Evolutionary conservation across 2,113 vertebrate species (phyloP).

Genomic region (Menidia beryllina): DNA sequence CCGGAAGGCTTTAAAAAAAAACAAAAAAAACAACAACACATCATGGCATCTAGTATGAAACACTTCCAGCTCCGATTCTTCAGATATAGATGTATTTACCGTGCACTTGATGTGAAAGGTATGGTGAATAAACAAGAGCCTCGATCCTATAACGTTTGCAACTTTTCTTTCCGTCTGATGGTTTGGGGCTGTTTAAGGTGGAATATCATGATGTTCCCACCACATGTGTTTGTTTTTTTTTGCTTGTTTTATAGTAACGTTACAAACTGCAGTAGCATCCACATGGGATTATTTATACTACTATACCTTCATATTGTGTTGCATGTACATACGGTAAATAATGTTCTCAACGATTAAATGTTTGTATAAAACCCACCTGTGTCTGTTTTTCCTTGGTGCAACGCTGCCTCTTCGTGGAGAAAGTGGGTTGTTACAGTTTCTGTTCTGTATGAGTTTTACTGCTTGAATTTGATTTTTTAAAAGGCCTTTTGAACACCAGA

Average conservation of each 20-base stretch:
- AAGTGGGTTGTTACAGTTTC: not conserved
- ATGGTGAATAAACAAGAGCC: slow-evolving; percentile 47
- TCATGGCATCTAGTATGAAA: slow-evolving; percentile 28
- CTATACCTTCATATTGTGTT: slow-evolving; percentile 93
- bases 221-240: slow-evolving; percentile 86
- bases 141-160: slow-evolving; percentile 66
- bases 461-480: not conserved
- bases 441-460: not conserved
- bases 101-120: slow-evolving; percentile 12
- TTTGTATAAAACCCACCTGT: slow-evolving; percentile 86
- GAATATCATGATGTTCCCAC: slow-evolving; percentile 82
- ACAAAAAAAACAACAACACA: slow-evolving; percentile 25
- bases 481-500: no score
- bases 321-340: slow-evolving; percentile 94
- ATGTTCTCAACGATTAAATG: slow-evolving; percentile 91
- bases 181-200: slow-evolving; percentile 83
- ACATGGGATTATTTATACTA: slow-evolving; percentile 86
- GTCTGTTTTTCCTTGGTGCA: slow-evolving; percentile 9
- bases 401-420: slow-evolving; percentile 54
- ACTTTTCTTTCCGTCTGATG: slow-evolving; percentile 44
- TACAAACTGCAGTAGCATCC: slow-evolving; percentile 85
- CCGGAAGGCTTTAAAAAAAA: slow-evolving; percentile 32
- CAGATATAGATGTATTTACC: slow-evolving; percentile 43
- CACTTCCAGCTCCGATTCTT: slow-evolving; percentile 31
- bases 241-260: slow-evolving; percentile 81